Evolutionary conservation across 2,113 vertebrate species (phyloP), one percentile per base, ranked within the genome.

Genomic region (Rhinoderma darwinii): DNA sequence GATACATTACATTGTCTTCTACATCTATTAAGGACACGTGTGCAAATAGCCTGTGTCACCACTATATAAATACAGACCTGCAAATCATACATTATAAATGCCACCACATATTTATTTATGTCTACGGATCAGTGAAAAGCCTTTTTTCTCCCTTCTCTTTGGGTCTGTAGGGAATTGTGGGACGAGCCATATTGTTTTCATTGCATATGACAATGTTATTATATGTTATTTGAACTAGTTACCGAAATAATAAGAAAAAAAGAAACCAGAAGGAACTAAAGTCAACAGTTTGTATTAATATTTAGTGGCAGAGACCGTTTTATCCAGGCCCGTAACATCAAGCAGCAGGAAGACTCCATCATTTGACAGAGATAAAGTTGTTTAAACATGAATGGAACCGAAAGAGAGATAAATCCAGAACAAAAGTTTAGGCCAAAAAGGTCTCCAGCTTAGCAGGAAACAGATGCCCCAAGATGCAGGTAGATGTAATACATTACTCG

Each of bases 311-410:
- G 73, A 90, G 92, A 89, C 88, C 89, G 54, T 86, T 81, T 81
- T 86, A 70, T 35, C 66, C 35, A 37, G n/a, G 89, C 90, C 91
- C 90, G 81, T 91, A 89, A 92, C 91, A 91, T 8, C 76, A 91
- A 88, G 88, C 92, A 91, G 88, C 1, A 73, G 66, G 85, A 70
- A 81, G 68, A 68, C 85, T 87, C 43, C 78, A 74, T 61, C 37
- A 93, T 93, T 78, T 92, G 92, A 93, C 93, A 91, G 89, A 89
- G 89, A 89, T 89, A 84, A 91, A 94, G 92, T 92, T 94, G 94
- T 88, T 92, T 88, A 89, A 93, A 93, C 92, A 92, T 86, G 90
- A 91, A 92, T 94, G 78, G 75, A 89, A 89, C 93, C 91, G 92
- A 91, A 37, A 87, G 78, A 47, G 89, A 91, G 92, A 93, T 90